These are phyloP conservation scores for Euspilapteryx auroguttella DNA, from an alignment of 2,888 invertebrate species.

Conservation along the genomic window DNA sequence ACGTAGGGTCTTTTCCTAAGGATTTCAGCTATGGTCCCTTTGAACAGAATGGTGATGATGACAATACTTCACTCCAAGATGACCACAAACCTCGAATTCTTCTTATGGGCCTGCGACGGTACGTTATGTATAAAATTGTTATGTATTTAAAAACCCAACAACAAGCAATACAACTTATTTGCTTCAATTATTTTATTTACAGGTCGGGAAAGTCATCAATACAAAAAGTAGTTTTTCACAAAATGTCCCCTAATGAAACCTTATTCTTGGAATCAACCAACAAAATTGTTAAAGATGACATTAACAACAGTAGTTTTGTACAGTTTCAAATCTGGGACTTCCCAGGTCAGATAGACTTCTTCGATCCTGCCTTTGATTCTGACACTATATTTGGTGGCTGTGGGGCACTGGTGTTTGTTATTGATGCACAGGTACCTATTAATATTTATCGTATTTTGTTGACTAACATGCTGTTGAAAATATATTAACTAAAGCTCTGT, in stretches of 20 bases:
- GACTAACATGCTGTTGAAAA: too few relatives aligned
- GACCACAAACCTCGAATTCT: slow-evolving; percentile 92
- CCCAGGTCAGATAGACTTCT: slow-evolving; percentile 98
- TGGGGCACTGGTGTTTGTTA: slow-evolving; percentile 97
- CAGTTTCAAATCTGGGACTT: slow-evolving; percentile 99
- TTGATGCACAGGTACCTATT: slow-evolving; percentile 84
- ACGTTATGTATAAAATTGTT: slow-evolving; percentile 6
- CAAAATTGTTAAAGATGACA: slow-evolving; percentile 97
- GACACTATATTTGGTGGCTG: slow-evolving; percentile 96
- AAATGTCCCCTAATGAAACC: slow-evolving; percentile 99
- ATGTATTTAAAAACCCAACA: neutral
- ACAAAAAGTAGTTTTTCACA: slow-evolving; percentile 99
- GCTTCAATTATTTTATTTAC: slow-evolving; percentile 33
- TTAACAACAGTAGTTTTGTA: slow-evolving; percentile 94
- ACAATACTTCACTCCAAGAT: slow-evolving; percentile 60
- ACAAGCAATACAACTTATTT: neutral
- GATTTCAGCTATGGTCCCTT: slow-evolving; percentile 91
- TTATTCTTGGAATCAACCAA: slow-evolving; percentile 97
- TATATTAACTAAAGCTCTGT: too few relatives aligned
- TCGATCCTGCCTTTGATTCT: slow-evolving; percentile 94
- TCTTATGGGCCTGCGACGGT: slow-evolving; percentile 92
- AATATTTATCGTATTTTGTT: too few relatives aligned
- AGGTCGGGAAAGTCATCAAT: slow-evolving; percentile 99
- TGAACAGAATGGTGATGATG: slow-evolving; percentile 77
- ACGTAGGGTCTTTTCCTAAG: slow-evolving; percentile 78